Conservation (phyloP, 2,888 invertebrate species). For the Philhelius pedissequus region DNA sequence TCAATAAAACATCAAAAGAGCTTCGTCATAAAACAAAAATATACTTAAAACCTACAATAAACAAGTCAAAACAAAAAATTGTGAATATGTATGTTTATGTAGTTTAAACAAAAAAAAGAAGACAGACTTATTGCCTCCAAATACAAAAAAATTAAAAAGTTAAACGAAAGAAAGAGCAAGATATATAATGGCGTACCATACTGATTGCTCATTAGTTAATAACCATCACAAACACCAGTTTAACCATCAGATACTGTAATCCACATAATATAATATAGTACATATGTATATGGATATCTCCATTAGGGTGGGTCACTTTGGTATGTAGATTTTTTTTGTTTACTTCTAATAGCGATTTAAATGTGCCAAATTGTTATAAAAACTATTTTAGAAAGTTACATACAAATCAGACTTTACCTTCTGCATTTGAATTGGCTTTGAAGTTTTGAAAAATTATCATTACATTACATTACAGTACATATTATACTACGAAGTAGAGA, state of each 20-base stretch:
- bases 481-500: too few species aligned
- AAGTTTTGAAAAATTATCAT: too few species aligned
- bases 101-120: background rate
- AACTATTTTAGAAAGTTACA: too few species aligned
- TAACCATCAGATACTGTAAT: background rate
- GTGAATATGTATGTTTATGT: conserved; percentile 42
- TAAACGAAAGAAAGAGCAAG: background rate
- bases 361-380: too few species aligned
- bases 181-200: conserved; percentile 24
- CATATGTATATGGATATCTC: too few species aligned
- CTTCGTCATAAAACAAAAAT: conserved; percentile 18
- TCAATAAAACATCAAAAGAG: conserved; percentile 22
- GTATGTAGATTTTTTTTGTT: too few species aligned
- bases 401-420: too few species aligned
- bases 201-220: conserved; percentile 65
- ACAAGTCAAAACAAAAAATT: conserved; percentile 24
- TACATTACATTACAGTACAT: too few species aligned
- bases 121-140: conserved; percentile 10
- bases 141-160: background rate
- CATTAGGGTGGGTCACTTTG: too few species aligned
- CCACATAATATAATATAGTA: background rate
- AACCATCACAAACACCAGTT: conserved; percentile 48
- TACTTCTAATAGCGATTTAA: too few species aligned
- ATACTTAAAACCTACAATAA: conserved; percentile 18
- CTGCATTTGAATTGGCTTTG: too few species aligned